Percentiles rank a stretch among this genome's conserved stretches.
Evolutionary conservation across 2,888 invertebrate species (phyloP).

Genomic region (Hydrotaea cyrtoneurina): DNA sequence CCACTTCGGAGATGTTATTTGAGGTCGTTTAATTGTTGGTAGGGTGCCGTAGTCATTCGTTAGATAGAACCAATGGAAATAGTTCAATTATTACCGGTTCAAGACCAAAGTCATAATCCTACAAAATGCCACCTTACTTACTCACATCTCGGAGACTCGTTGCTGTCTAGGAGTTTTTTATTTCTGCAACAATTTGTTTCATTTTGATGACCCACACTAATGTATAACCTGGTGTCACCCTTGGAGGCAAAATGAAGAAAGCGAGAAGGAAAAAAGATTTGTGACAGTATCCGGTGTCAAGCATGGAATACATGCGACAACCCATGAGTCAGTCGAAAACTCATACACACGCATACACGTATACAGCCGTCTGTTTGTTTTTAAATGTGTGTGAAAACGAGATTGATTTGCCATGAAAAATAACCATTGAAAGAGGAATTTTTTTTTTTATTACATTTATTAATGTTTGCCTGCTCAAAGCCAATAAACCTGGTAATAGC

Average conservation of each 20-base stretch:
- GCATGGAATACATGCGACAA: slow-evolving; percentile 9
- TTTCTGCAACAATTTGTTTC: no score
- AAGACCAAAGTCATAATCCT: no score
- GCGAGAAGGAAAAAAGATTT: slow-evolving; percentile 33
- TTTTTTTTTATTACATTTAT: slow-evolving; percentile 23
- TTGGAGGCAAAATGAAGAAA: not conserved
- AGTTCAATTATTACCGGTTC: no score
- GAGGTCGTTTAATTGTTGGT: no score
- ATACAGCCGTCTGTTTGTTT: not conserved
- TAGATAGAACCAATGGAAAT: no score
- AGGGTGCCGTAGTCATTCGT: no score
- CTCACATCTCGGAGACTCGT: no score
- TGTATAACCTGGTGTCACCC: not conserved
- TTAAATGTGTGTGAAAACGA: slow-evolving; percentile 28
- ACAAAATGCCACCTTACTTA: no score
- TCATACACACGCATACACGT: not conserved
- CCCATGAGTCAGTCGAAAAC: not conserved
- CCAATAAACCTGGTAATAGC: slow-evolving; percentile 38
- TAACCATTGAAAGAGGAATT: slow-evolving; percentile 1
- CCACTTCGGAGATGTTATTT: no score
- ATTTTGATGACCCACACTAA: no score
- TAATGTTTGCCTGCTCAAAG: slow-evolving; percentile 24
- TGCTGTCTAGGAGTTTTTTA: no score
- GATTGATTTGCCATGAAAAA: slow-evolving; percentile 41
- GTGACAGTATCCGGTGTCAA: slow-evolving; percentile 55